Conservation (phyloP, 2,888 invertebrate species). For the Epinotia demarniana region DNA sequence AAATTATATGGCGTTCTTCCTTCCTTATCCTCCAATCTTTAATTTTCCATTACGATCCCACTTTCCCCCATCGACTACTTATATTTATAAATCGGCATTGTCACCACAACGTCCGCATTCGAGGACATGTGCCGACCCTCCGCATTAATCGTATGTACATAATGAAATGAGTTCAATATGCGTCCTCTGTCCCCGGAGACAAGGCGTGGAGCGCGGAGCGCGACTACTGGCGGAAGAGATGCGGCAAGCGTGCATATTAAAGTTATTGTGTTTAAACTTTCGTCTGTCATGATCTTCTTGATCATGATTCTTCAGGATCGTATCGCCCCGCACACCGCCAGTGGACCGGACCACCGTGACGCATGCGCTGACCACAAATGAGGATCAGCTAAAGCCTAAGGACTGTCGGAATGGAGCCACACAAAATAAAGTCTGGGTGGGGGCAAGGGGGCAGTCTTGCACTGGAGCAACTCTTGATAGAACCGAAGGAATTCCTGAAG, state of each 20-base stretch:
- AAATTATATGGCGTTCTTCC: background rate
- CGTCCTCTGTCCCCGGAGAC: constrained; percentile 66
- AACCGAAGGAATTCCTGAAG: too few species aligned
- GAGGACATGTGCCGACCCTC: constrained; percentile 66
- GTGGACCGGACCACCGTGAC: too few species aligned
- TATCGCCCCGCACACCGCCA: too few species aligned
- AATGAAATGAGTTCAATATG: constrained; percentile 84
- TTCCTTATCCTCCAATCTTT: background rate
- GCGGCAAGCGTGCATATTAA: constrained; percentile 5
- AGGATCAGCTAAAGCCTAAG: too few species aligned
- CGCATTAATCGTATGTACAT: constrained; percentile 77
- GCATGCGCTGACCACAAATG: too few species aligned
- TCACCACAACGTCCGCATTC: constrained; percentile 48
- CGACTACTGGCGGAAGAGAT: constrained; percentile 17
- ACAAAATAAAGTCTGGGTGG: too few species aligned
- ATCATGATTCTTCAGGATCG: background rate
- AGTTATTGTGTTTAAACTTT: background rate
- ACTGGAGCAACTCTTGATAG: too few species aligned
- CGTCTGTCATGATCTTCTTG: too few species aligned
- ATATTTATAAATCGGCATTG: constrained; percentile 32
- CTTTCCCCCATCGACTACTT: background rate
- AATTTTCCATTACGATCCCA: background rate
- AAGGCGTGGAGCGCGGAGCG: constrained; percentile 10
- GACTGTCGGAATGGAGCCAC: too few species aligned
- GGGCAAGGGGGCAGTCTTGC: too few species aligned